Evolutionary conservation across 2,797 vertebrate species (phyloP), one percentile per base, ranked within the genome.

Genomic region (Anas flavirostris): DNA sequence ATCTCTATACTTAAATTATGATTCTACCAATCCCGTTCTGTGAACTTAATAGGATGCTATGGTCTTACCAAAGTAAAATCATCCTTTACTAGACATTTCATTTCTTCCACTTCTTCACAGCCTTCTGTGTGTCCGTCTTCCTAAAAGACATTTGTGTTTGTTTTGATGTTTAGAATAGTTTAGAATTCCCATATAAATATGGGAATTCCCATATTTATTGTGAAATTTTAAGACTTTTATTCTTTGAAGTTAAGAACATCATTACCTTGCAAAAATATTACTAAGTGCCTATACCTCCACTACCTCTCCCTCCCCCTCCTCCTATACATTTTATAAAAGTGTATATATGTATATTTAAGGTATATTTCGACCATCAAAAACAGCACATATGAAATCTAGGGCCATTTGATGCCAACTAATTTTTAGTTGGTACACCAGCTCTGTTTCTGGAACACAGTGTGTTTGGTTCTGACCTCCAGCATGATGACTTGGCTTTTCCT

Each of bases 401-500:
- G 56, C 73, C 59, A 70, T 64, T 53, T 77, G 70, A 91, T 86
- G 92, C 86, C 52, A 76, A 58, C 66, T 56, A 78, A 31, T 59
- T 93, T 76, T 86, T 35, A 53, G n/a, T 31, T 35, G 8, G 72
- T 88, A 44, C 50, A 62, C 6, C 62, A 91, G 43, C 35, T 81
- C 55, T 95, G 53, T 73, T 91, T 81, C 76, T 94, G 87, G 89
- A 86, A 83, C 52, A 79, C 26, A 17, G 31, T 53, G 86, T 93
- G 64, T 87, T 90, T 82, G 72, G 60, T 83, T 93, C 79, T 79
- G 66, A 82, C 41, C 63, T 86, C 48, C 63, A 81, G 77, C 76
- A 22, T 86, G 76, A 72, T 79, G 82, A 46, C 52, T 93, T 95
- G 83, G 59, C 88, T 79, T 95, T 90, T 70, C 80, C 86, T 90